Conservation (phyloP, 2,888 invertebrate species). For the Nezara viridula region DNA sequence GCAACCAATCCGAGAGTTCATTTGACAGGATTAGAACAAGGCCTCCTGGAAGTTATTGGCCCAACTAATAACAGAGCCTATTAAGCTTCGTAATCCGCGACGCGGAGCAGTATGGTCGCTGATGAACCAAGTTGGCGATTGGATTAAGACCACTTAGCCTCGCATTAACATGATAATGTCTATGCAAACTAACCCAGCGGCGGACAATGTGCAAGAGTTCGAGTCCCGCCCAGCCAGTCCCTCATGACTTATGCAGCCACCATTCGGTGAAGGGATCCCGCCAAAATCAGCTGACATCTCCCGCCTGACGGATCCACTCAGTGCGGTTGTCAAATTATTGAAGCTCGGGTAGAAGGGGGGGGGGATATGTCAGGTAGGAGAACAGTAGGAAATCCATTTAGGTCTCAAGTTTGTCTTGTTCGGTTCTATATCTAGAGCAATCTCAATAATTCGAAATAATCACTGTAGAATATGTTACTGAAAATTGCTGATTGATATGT, state of each 20-base stretch:
- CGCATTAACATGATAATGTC: neutral
- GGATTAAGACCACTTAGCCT: neutral
- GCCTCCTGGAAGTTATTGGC: neutral
- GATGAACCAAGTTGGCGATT: neutral
- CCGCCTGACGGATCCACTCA: neutral
- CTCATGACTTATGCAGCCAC: neutral
- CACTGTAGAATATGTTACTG: no score
- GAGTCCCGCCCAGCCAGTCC: neutral
- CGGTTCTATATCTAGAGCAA: no score
- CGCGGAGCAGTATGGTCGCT: neutral
- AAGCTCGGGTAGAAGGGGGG: neutral
- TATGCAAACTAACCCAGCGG: neutral
- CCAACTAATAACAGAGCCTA: constrained; percentile 1
- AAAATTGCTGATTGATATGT: no score
- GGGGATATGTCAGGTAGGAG: neutral
- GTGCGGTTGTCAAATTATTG: neutral
- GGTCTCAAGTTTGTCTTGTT: no score
- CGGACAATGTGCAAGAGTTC: neutral
- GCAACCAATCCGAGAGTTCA: neutral
- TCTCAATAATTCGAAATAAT: no score
- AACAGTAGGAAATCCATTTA: neutral
- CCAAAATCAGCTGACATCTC: neutral
- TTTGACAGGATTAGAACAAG: neutral
- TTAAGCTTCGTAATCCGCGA: neutral
- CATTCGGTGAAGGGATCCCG: neutral